A percentile compares a stretch with the other conserved stretches of the same genome.
These are phyloP conservation scores for Paragorgia papillata DNA, from an alignment of 92 coral and sea anemone species.

Conservation along the genomic window DNA sequence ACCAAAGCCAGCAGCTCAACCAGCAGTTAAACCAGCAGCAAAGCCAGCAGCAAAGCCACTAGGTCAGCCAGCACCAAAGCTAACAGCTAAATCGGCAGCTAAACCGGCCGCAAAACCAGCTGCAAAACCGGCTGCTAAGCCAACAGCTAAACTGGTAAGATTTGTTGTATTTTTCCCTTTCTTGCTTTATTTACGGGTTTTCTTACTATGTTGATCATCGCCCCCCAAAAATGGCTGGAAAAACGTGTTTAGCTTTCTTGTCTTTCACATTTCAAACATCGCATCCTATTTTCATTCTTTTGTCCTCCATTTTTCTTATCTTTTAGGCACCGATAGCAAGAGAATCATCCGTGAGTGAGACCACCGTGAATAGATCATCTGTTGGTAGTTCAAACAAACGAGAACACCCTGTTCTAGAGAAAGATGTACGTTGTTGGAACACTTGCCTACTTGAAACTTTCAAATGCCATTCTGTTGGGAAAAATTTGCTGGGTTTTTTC, in stretches of 20 bases:
- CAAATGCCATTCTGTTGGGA: no score
- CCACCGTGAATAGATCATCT: not conserved
- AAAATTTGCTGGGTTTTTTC: no score
- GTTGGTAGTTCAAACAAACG: slow-evolving; percentile 28
- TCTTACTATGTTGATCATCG: no score
- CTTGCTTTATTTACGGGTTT: no score
- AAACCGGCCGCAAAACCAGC: slow-evolving; percentile 2
- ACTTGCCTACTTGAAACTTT: no score
- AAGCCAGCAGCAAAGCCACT: no score
- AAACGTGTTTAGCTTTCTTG: no score
- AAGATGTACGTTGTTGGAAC: slow-evolving; percentile 13
- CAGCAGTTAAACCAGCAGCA: not conserved
- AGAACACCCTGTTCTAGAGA: slow-evolving; percentile 22
- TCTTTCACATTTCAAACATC: no score
- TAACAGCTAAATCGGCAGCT: not conserved
- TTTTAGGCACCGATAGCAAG: slow-evolving; percentile 33
- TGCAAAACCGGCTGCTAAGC: slow-evolving; percentile 24
- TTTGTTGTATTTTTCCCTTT: not conserved
- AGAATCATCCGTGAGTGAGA: not conserved
- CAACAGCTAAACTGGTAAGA: slow-evolving; percentile 56
- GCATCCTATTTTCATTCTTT: no score
- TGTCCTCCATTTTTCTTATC: no score
- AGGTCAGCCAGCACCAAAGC: no score
- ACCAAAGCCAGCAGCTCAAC: not conserved
- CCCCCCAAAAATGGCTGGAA: no score